A percentile compares a stretch with the other conserved stretches of the same genome.
Conservation (phyloP, 2,888 invertebrate species). For the Microplitis manilae region DNA sequence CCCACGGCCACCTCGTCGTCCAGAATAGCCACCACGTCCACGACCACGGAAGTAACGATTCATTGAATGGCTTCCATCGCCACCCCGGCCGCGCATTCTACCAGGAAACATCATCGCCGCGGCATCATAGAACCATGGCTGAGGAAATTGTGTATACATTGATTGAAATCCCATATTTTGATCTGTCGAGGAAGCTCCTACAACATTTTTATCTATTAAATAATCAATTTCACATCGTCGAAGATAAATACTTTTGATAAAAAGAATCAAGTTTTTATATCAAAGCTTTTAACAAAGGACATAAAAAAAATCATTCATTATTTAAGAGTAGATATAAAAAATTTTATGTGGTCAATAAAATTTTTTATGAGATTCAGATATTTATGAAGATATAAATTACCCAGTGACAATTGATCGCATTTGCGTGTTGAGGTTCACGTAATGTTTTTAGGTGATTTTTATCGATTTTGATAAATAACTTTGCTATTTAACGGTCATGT, state of each 20-base stretch:
- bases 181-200: constrained; percentile 51
- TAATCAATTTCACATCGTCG: constrained; percentile 2
- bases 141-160: constrained; percentile 62
- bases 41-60: constrained; percentile 57
- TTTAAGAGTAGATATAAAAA: neutral
- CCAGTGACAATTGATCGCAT: neutral
- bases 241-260: neutral
- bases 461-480: too few relatives aligned
- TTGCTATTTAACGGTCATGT: too few relatives aligned
- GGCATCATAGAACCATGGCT: constrained; percentile 66
- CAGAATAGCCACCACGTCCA: constrained; percentile 52
- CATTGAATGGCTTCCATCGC: constrained; percentile 24
- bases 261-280: neutral
- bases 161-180: constrained; percentile 54
- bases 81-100: constrained; percentile 55
- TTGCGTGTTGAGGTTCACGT: neutral
- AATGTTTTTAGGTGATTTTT: neutral
- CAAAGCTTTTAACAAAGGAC: neutral
- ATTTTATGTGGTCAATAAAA: neutral
- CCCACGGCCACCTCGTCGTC: constrained; percentile 42
- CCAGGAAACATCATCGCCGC: constrained; percentile 60
- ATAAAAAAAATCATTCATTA: constrained; percentile 22
- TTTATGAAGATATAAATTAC: neutral
- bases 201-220: constrained; percentile 17
- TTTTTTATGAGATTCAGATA: neutral